These are phyloP conservation scores for Channa striata DNA, from an alignment of 2,797 vertebrate species.

Conservation along the genomic window DNA sequence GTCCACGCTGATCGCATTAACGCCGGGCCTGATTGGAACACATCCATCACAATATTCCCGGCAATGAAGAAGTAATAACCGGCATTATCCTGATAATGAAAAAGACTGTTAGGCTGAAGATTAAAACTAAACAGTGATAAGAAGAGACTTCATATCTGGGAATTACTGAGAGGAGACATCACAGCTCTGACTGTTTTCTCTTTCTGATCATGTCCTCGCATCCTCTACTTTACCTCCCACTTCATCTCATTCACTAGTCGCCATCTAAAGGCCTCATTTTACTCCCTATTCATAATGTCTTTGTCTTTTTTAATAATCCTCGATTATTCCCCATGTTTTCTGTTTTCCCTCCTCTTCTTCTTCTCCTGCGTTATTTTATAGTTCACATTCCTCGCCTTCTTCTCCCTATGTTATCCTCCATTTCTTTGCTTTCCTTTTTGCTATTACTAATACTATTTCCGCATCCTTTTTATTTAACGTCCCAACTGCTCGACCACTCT, in stretches of 20 bases:
- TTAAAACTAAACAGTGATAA: slow-evolving; percentile 76
- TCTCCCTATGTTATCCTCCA: slow-evolving; percentile 11
- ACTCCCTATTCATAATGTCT: slow-evolving; percentile 14
- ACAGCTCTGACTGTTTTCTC: slow-evolving; percentile 10
- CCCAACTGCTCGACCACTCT: slow-evolving; percentile 36
- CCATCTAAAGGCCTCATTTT: slow-evolving; percentile 45
- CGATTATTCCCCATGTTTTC: neutral
- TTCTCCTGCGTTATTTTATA: neutral
- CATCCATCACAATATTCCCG: slow-evolving; percentile 77
- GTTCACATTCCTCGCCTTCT: neutral
- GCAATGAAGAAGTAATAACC: slow-evolving; percentile 75
- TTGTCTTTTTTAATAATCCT: slow-evolving; percentile 1
- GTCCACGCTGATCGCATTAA: slow-evolving; percentile 73
- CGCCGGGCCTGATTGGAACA: slow-evolving; percentile 69
- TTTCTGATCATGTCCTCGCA: slow-evolving; percentile 56
- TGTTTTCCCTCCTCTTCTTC: slow-evolving; percentile 2
- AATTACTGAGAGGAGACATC: slow-evolving; percentile 49
- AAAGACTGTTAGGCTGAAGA: slow-evolving; percentile 67
- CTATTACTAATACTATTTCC: slow-evolving; percentile 19
- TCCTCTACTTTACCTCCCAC: slow-evolving; percentile 52
- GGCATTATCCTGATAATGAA: slow-evolving; percentile 72
- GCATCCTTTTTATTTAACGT: slow-evolving; percentile 36
- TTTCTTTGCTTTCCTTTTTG: slow-evolving; percentile 18
- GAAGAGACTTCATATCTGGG: slow-evolving; percentile 63
- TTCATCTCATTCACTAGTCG: slow-evolving; percentile 54